A percentile compares a stretch with the other conserved stretches of the same genome.
These are phyloP conservation scores for Catocala sponsa DNA, from an alignment of 2,888 invertebrate genomes.

Conservation along the genomic window DNA sequence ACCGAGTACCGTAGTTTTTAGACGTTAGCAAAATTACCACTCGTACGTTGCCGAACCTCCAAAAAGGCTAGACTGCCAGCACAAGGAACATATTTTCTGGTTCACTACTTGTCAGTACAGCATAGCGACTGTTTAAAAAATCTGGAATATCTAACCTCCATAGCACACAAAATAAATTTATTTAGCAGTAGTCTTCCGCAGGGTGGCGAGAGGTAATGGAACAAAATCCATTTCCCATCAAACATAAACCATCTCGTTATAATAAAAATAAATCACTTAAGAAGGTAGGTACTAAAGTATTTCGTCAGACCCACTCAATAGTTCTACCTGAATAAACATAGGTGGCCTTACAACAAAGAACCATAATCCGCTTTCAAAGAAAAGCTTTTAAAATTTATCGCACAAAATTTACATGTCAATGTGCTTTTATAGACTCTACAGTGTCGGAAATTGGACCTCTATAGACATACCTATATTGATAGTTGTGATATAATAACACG, in stretches of 20 bases:
- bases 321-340: conserved; percentile 50
- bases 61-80: too few relatives aligned
- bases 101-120: too few relatives aligned
- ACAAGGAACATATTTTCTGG: too few relatives aligned
- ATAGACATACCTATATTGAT: conserved; percentile 11
- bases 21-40: too few relatives aligned
- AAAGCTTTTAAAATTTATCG: conserved; percentile 56
- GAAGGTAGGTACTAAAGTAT: conserved; percentile 29
- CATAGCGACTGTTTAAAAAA: too few relatives aligned
- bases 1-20: too few relatives aligned
- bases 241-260: not conserved
- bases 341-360: conserved; percentile 38
- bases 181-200: too few relatives aligned
- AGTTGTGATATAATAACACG: conserved; percentile 4
- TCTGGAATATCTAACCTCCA: too few relatives aligned
- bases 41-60: too few relatives aligned
- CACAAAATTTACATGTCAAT: conserved; percentile 55
- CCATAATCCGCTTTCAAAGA: conserved; percentile 55
- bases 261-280: conserved; percentile 31
- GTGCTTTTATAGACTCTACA: conserved; percentile 44
- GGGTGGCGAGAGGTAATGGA: too few relatives aligned
- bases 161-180: too few relatives aligned
- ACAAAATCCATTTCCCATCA: not conserved
- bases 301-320: conserved; percentile 31
- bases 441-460: conserved; percentile 30